These are phyloP conservation scores for Mastomys natalensis DNA, from an alignment of 2,113 vertebrate genomes.

Conservation along the genomic window DNA sequence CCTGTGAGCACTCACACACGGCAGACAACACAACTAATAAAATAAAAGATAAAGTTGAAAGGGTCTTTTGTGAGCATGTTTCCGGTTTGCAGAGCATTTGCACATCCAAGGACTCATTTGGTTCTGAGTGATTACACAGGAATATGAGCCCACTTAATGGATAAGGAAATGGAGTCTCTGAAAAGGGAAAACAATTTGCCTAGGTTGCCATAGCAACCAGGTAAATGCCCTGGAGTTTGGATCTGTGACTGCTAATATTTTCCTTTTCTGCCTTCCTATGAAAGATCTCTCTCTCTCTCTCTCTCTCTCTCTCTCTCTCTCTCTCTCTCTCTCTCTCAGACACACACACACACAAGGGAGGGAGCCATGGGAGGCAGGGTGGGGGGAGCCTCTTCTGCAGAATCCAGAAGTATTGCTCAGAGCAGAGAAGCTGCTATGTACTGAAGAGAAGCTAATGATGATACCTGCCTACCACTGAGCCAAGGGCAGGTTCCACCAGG, in stretches of 20 bases:
- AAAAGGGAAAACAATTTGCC: neutral
- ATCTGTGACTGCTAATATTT: neutral
- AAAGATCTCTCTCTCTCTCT: neutral
- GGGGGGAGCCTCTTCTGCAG: neutral
- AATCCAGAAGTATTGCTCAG: neutral
- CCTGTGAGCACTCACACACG: neutral
- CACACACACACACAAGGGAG: neutral
- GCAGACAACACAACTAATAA: neutral
- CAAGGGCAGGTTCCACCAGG: neutral
- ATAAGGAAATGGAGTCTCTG: neutral
- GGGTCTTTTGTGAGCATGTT: neutral
- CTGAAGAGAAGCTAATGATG: neutral
- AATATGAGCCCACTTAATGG: neutral
- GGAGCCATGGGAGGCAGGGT: no score
- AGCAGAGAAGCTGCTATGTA: neutral
- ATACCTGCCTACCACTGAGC: neutral
- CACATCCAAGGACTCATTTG: neutral
- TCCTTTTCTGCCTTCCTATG: neutral
- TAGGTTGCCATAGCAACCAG: neutral
- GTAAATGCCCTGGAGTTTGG: neutral
- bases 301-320: no score
- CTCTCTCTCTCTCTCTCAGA: no score
- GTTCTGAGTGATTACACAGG: neutral
- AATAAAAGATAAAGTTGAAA: neutral
- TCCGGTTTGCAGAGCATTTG: neutral